phyloP scores from a whole-genome alignment of 1,140 invertebrate genomes.

The Drosophila santomea region DNA sequence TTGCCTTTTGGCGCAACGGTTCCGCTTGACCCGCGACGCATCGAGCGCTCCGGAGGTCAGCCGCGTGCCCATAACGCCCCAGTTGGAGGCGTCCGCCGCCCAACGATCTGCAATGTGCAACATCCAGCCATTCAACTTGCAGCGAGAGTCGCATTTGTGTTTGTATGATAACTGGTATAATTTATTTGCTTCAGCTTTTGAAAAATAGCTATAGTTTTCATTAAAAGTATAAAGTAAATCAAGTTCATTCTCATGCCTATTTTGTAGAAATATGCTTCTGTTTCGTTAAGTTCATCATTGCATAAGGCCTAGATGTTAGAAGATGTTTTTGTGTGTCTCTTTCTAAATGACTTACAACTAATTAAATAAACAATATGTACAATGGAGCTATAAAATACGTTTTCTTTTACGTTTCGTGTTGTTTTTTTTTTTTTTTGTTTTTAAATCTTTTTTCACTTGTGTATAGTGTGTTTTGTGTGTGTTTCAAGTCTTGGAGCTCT shows the following conservation, averaged over 20 bases:
- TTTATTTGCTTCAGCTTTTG: constrained; percentile 74
- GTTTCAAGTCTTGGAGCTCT: constrained; percentile 78
- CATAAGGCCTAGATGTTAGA: constrained; percentile 39
- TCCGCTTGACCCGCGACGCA: constrained; percentile 72
- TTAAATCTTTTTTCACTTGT: constrained; percentile 34
- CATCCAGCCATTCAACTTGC: background rate
- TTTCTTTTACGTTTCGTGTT: constrained; percentile 22
- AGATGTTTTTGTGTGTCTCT: constrained; percentile 31
- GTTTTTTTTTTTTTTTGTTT: constrained; percentile 24
- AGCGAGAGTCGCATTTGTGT: constrained; percentile 7
- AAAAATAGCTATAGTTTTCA: constrained; percentile 76
- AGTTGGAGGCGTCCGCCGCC: background rate
- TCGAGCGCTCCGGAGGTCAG: constrained; percentile 59
- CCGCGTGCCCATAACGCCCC: constrained; percentile 52
- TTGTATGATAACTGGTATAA: constrained; percentile 71
- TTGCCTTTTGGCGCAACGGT: constrained; percentile 83
- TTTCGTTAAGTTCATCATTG: constrained; percentile 63
- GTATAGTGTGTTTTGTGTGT: constrained; percentile 31
- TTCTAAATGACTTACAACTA: constrained; percentile 48
- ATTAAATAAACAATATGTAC: constrained; percentile 82
- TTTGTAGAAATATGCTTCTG: constrained; percentile 37
- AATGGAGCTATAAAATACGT: constrained; percentile 49
- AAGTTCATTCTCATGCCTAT: constrained; percentile 62
- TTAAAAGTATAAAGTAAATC: constrained; percentile 74
- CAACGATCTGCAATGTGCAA: background rate